Evolutionary conservation across 2,797 vertebrate genomes (phyloP), one percentile per base, ranked within the genome.

Genomic region (Neosilurus hyrtlii): DNA sequence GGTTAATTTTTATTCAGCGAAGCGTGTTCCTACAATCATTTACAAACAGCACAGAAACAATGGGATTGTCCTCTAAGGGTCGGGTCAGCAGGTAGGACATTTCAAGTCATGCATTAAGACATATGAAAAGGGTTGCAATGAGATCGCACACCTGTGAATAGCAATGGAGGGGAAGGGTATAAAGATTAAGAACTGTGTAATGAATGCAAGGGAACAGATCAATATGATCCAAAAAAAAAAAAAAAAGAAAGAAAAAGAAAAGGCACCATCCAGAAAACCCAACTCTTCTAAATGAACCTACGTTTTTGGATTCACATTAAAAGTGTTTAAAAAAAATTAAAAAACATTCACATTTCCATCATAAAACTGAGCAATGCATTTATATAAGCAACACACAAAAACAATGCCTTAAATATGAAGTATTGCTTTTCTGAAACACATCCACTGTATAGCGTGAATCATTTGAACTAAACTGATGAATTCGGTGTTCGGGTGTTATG

Each of bases 141-240:
- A 52, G 7, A 81, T 80, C 90, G 85, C 73, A 51, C 72, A 20
- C 63, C 18, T 30, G 52, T 56, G 52, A 74, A 56, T 20, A 57
- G 24, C 26, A 79, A 66, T 51, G 35, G 1, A 52, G 65, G 68
- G 51, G 71, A 66, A 15, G 63, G 73, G 61, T 0, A 37, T 37
- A 9, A n/a, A 9, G 51, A 30, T 18, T 10, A 24, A 35, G 52
- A 56, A 56, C 3, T 35, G 52, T 20, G 51, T 73, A 54, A 54
- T 4, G 51, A 35, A 74, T 12, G 35, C 26, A 49, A 90, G 88
- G 92, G 89, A 90, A 92, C 91, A 93, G 94, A 95, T 95, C 94
- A 95, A 95, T 95, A 94, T 95, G 94, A 95, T 95, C 95, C 59
- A 90, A 94, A 89, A 76, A 24, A 63, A 62, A 49, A 22, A 61